phyloP scores from a whole-genome alignment of 35 echinoderm and acorn worm species.

The Hemicentrotus pulcherrimus region DNA sequence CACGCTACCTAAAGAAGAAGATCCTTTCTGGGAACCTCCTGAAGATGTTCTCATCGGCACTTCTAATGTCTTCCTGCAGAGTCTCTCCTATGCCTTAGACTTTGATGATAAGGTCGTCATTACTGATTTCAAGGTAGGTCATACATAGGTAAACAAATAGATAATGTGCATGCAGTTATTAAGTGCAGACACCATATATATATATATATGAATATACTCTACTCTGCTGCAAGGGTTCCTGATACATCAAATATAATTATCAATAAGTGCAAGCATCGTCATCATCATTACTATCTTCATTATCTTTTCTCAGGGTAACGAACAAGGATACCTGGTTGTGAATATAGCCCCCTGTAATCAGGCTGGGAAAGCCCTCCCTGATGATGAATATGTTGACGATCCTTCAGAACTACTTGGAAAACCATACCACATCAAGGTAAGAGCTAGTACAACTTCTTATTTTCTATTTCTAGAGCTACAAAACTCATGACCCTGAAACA shows the following conservation, averaged over 20 bases:
- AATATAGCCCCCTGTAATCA: slow-evolving; percentile 83
- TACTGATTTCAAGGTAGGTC: slow-evolving; percentile 92
- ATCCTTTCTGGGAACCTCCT: slow-evolving; percentile 97
- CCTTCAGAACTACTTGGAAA: slow-evolving; percentile 95
- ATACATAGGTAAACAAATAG: neutral
- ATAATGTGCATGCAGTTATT: too few species aligned
- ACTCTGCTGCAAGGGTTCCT: too few species aligned
- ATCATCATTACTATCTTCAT: neutral
- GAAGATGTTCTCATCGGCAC: slow-evolving; percentile 90
- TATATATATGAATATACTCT: too few species aligned
- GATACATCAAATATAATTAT: too few species aligned
- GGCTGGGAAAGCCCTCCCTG: slow-evolving; percentile 76
- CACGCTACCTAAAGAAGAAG: slow-evolving; percentile 80
- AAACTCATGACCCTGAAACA: too few species aligned
- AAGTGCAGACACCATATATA: too few species aligned
- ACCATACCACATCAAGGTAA: slow-evolving; percentile 96
- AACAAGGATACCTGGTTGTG: slow-evolving; percentile 78
- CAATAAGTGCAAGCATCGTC: neutral
- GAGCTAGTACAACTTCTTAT: neutral
- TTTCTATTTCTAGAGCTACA: neutral
- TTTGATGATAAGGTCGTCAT: slow-evolving; percentile 96
- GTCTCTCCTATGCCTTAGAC: slow-evolving; percentile 84
- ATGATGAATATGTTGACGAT: slow-evolving; percentile 96
- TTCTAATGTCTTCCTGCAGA: slow-evolving; percentile 94
- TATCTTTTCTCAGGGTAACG: slow-evolving; percentile 71